These are phyloP conservation scores for Ceraclea dissimilis DNA, from an alignment of 2,888 invertebrate species.

Conservation along the genomic window DNA sequence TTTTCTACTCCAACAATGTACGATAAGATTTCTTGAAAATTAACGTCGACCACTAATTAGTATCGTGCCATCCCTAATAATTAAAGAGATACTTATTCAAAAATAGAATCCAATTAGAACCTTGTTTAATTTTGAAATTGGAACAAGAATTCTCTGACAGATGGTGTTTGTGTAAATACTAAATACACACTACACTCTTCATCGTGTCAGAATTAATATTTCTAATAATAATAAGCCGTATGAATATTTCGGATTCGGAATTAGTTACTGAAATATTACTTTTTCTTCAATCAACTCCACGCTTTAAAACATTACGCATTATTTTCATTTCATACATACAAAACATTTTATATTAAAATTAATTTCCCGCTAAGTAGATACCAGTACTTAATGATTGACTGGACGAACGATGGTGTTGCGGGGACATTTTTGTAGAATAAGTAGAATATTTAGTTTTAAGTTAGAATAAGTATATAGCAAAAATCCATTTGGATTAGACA, in stretches of 20 bases:
- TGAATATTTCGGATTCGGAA: constrained; percentile 6
- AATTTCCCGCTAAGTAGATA: too few relatives aligned
- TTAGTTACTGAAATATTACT: neutral
- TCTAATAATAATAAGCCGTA: constrained; percentile 1
- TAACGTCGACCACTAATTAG: too few relatives aligned
- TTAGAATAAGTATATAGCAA: too few relatives aligned
- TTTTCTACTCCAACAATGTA: too few relatives aligned
- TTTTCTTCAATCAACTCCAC: neutral
- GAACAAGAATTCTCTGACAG: constrained; percentile 46
- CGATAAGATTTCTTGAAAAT: too few relatives aligned
- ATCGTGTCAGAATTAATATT: constrained; percentile 3
- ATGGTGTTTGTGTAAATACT: constrained; percentile 44
- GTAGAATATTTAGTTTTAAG: too few relatives aligned
- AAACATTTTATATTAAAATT: too few relatives aligned
- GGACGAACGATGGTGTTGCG: too few relatives aligned
- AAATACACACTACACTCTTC: neutral
- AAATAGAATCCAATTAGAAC: constrained; percentile 49
- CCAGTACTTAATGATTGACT: too few relatives aligned
- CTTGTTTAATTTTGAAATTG: constrained; percentile 44
- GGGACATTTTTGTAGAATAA: too few relatives aligned
- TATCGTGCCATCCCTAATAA: neutral
- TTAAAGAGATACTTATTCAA: constrained; percentile 29
- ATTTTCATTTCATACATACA: too few relatives aligned
- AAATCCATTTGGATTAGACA: too few relatives aligned
- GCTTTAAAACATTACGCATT: neutral